Percentiles rank a stretch among this genome's conserved stretches.
phyloP scores from a whole-genome alignment of 1,140 invertebrate genomes.

The Stegodyphus mimosarum region DNA sequence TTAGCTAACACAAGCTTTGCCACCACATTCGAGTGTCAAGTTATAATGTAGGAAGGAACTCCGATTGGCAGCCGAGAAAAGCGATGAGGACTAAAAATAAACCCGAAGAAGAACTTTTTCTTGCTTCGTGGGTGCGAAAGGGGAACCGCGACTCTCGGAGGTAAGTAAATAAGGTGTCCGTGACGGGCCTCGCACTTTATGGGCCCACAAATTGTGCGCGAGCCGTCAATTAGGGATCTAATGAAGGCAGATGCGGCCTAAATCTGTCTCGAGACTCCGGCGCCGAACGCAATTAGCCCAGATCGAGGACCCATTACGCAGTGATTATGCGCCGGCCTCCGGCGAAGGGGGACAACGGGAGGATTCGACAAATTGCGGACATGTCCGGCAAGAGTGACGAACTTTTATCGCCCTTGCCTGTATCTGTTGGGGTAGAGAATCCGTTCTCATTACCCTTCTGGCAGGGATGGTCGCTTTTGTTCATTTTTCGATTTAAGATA shows the following conservation, averaged over 20 bases:
- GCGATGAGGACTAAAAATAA: too few species aligned
- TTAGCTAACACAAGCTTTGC: too few species aligned
- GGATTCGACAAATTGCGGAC: slow-evolving; percentile 35
- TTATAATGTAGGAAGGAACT: too few species aligned
- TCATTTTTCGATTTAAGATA: too few species aligned
- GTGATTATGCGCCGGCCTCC: slow-evolving; percentile 33
- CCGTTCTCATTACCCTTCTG: too few species aligned
- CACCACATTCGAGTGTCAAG: too few species aligned
- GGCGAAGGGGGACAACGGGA: neutral
- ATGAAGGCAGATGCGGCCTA: slow-evolving; percentile 54
- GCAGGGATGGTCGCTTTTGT: too few species aligned
- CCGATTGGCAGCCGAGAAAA: too few species aligned
- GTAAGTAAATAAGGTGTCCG: slow-evolving; percentile 31
- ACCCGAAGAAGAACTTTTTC: too few species aligned
- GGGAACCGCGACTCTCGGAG: neutral
- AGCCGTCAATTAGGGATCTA: slow-evolving; percentile 48
- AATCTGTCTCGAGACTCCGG: slow-evolving; percentile 37
- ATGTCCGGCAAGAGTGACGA: neutral
- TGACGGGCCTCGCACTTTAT: slow-evolving; percentile 31
- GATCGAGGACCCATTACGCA: slow-evolving; percentile 32
- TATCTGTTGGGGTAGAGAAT: too few species aligned
- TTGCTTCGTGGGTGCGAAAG: neutral
- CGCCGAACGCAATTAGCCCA: slow-evolving; percentile 30
- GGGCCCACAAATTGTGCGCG: slow-evolving; percentile 40
- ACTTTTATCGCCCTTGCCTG: neutral